Evolutionary conservation across 2,797 vertebrate species (phyloP).

Genomic region (Salmo trutta): DNA sequence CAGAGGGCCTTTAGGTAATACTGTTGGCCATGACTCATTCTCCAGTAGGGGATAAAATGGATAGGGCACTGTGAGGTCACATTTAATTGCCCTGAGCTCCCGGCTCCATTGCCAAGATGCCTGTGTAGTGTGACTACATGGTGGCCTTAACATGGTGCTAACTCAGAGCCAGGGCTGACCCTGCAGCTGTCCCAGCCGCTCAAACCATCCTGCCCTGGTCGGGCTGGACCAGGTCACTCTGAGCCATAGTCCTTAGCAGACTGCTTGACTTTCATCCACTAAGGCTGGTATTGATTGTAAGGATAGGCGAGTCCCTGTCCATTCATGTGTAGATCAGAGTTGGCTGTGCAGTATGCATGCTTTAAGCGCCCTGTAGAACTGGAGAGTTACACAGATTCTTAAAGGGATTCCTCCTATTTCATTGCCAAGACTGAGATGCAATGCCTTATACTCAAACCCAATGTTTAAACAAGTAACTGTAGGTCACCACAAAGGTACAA

Average conservation of each 20-base stretch:
- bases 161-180: conserved; percentile 56
- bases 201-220: conserved; percentile 25
- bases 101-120: conserved; percentile 53
- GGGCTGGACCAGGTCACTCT: conserved; percentile 4
- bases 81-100: conserved; percentile 65
- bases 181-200: conserved; percentile 73
- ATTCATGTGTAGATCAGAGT: background rate
- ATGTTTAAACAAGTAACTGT: background rate
- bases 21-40: conserved; percentile 32
- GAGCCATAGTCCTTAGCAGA: background rate
- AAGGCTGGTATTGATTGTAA: no score
- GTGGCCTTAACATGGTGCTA: conserved; percentile 60
- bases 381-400: background rate
- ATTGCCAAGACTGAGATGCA: background rate
- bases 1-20: conserved; percentile 52
- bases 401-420: background rate
- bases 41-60: conserved; percentile 56
- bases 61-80: conserved; percentile 56
- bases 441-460: background rate
- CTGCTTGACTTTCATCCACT: no score
- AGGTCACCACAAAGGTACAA: no score
- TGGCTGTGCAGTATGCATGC: background rate
- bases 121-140: conserved; percentile 51
- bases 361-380: background rate
- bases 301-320: background rate